Conservation (phyloP, 1,140 invertebrate species). For the Saccostrea glomerata region DNA sequence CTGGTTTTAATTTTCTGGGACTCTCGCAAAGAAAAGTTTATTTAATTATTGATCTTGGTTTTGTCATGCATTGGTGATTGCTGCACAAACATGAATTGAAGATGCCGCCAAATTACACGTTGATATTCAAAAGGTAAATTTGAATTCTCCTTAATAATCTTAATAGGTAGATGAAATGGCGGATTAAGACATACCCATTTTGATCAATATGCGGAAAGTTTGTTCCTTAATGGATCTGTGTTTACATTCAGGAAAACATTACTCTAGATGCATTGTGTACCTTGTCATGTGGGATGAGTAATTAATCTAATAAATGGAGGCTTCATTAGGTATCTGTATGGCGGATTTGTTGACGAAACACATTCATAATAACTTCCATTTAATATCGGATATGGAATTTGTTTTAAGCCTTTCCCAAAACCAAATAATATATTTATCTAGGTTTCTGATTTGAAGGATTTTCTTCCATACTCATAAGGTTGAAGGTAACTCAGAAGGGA, state of each 20-base stretch:
- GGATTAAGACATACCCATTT: neutral
- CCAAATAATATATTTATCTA: neutral
- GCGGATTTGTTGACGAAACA: neutral
- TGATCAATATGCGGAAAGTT: neutral
- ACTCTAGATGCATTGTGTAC: neutral
- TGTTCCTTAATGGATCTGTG: conserved; percentile 1
- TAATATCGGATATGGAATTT: neutral
- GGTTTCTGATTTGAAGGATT: neutral
- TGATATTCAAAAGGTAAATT: neutral
- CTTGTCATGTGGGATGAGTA: conserved; percentile 16
- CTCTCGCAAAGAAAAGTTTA: conserved; percentile 11
- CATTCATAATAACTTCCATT: neutral
- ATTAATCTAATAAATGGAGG: neutral
- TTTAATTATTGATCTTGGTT: conserved; percentile 20
- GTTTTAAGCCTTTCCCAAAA: neutral
- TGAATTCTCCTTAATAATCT: neutral
- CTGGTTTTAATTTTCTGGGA: neutral
- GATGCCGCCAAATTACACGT: neutral
- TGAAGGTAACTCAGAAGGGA: neutral
- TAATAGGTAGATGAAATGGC: neutral
- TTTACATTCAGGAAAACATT: conserved; percentile 32
- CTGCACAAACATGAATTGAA: conserved; percentile 30
- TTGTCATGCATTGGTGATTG: conserved; percentile 22
- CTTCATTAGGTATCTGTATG: neutral
- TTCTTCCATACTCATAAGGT: neutral